Conservation (phyloP, 2,797 vertebrate species). For the Dendrocincla tyrannina region DNA sequence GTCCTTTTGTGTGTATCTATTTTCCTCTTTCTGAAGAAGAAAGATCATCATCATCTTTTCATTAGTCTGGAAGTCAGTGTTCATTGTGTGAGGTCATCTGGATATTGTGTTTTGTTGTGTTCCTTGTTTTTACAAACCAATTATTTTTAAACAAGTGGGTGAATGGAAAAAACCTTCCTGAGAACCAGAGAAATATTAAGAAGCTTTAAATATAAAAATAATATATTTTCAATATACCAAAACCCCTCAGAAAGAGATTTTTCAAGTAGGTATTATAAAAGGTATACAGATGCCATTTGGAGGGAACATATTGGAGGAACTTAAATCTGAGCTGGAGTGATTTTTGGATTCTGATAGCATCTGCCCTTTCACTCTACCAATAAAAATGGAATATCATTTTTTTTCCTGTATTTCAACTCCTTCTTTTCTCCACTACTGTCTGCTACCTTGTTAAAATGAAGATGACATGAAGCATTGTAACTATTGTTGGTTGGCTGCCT, state of each 20-base stretch:
- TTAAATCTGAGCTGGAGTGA: neutral
- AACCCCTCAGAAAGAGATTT: rapidly evolving
- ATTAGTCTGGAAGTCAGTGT: neutral
- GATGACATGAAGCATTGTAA: neutral
- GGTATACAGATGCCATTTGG: neutral
- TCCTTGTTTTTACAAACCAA: neutral
- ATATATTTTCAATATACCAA: rapidly evolving
- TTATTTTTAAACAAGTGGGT: neutral
- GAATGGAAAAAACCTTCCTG: neutral
- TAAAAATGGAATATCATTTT: rapidly evolving
- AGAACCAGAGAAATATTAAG: neutral
- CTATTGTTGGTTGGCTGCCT: neutral
- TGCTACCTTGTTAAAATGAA: neutral
- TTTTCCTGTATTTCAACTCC: neutral
- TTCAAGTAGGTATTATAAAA: neutral
- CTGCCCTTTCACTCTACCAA: neutral
- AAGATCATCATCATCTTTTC: neutral
- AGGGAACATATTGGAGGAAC: neutral
- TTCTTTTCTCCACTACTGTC: neutral
- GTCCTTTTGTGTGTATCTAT: neutral
- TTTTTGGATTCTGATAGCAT: neutral
- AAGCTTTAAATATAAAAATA: neutral
- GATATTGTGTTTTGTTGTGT: rapidly evolving
- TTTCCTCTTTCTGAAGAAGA: neutral
- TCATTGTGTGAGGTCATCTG: neutral